Evolutionary conservation across 2,113 vertebrate genomes (phyloP).

Genomic region (Capra hircus): DNA sequence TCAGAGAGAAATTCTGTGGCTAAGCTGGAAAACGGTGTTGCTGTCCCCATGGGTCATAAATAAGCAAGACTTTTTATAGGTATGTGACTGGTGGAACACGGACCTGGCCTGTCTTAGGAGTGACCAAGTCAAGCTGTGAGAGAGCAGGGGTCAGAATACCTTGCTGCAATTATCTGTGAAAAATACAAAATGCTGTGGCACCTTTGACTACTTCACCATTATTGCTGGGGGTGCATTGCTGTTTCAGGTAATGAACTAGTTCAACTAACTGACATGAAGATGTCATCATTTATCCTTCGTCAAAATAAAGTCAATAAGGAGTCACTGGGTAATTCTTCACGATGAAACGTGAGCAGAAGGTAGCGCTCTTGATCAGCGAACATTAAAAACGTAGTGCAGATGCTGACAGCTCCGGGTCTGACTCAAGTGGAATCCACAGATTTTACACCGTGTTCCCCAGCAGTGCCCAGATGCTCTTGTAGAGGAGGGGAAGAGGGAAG

Average conservation of each 20-base stretch:
- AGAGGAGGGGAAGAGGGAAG: neutral
- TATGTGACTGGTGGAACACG: accelerated
- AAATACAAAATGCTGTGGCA: accelerated
- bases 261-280: neutral
- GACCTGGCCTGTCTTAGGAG: too few species aligned
- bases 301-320: neutral
- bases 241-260: neutral
- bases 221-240: neutral
- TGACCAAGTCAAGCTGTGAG: too few species aligned
- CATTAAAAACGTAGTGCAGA: accelerated
- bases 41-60: neutral
- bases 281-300: neutral
- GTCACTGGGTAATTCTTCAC: neutral
- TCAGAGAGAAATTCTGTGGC: neutral
- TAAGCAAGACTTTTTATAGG: accelerated
- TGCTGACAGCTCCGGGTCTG: neutral
- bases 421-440: accelerated
- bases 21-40: neutral
- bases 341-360: neutral
- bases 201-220: accelerated
- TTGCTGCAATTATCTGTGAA: neutral
- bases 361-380: neutral
- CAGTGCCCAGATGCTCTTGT: accelerated
- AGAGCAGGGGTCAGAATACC: neutral
- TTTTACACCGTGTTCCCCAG: accelerated